These are phyloP conservation scores for Podarcis cretensis DNA, from an alignment of 2,113 vertebrate species.

Conservation along the genomic window DNA sequence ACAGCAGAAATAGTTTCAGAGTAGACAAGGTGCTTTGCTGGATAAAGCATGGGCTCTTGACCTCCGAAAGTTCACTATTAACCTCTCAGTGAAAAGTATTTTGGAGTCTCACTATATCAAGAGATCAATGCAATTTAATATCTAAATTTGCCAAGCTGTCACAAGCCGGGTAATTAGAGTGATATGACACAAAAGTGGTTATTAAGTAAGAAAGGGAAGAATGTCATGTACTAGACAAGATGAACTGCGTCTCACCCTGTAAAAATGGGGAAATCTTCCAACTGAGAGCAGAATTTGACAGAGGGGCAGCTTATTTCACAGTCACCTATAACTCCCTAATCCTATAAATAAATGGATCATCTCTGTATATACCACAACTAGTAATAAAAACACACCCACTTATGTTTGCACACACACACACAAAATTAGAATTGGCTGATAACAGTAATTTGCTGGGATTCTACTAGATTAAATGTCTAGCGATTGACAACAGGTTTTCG, in stretches of 20 bases:
- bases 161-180: conserved; percentile 60
- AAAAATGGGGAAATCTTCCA: conserved; percentile 66
- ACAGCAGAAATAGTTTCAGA: conserved; percentile 55
- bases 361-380: conserved; percentile 11
- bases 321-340: conserved; percentile 26
- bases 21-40: conserved; percentile 46
- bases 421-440: conserved; percentile 58
- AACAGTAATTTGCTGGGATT: conserved; percentile 17
- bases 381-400: conserved; percentile 14
- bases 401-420: conserved; percentile 30
- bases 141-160: conserved; percentile 53
- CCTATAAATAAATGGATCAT: conserved; percentile 27
- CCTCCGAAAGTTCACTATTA: conserved; percentile 54
- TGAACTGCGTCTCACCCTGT: conserved; percentile 66
- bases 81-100: conserved; percentile 53
- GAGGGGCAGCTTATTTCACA: conserved; percentile 36
- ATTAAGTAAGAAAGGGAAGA: conserved; percentile 53
- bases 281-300: conserved; percentile 29
- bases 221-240: conserved; percentile 66
- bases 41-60: conserved; percentile 59
- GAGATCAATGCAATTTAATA: conserved; percentile 57
- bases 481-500: conserved; percentile 53
- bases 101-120: conserved; percentile 13
- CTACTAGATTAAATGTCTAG: conserved; percentile 55
- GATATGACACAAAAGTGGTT: conserved; percentile 51